phyloP scores from a whole-genome alignment of 1,140 invertebrate species.

The Thrips palmi region DNA sequence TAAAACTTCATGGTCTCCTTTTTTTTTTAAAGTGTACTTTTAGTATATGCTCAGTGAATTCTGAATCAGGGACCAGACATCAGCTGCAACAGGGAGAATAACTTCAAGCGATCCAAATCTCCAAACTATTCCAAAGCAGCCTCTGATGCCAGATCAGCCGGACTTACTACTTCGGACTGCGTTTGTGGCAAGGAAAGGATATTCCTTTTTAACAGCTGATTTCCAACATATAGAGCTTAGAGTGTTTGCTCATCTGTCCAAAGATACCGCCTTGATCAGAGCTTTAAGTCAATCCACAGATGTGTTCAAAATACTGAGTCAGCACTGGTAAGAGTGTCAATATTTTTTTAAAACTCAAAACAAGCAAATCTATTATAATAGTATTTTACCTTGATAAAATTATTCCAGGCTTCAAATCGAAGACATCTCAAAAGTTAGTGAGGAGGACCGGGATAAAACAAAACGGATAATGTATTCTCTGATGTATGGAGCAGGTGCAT shows the following conservation, averaged over 20 bases:
- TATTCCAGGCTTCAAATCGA: conserved; percentile 22
- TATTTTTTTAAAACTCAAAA: conserved; percentile 2
- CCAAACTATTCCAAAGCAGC: conserved; percentile 34
- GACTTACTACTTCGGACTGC: conserved; percentile 20
- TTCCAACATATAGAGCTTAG: conserved; percentile 38
- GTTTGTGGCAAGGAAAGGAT: conserved; percentile 21
- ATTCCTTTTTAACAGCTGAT: conserved; percentile 28
- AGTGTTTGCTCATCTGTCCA: conserved; percentile 30
- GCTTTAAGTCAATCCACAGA: conserved; percentile 25
- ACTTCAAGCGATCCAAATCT: conserved; percentile 35
- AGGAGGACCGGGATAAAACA: conserved; percentile 31
- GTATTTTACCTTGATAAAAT: background rate
- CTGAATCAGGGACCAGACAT: conserved; percentile 29
- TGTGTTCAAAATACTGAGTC: conserved; percentile 30
- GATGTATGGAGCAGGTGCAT: conserved; percentile 35
- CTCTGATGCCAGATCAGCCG: conserved; percentile 10
- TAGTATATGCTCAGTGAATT: conserved; percentile 1
- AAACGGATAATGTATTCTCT: conserved; percentile 38
- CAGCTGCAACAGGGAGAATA: conserved; percentile 35
- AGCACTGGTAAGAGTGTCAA: conserved; percentile 24
- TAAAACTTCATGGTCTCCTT: background rate
- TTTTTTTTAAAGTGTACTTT: background rate
- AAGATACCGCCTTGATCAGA: conserved; percentile 24
- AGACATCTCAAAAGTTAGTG: conserved; percentile 17
- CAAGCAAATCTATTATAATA: too few species aligned